Conservation (phyloP, 2,113 vertebrate species). For the Podarcis raffonei region DNA sequence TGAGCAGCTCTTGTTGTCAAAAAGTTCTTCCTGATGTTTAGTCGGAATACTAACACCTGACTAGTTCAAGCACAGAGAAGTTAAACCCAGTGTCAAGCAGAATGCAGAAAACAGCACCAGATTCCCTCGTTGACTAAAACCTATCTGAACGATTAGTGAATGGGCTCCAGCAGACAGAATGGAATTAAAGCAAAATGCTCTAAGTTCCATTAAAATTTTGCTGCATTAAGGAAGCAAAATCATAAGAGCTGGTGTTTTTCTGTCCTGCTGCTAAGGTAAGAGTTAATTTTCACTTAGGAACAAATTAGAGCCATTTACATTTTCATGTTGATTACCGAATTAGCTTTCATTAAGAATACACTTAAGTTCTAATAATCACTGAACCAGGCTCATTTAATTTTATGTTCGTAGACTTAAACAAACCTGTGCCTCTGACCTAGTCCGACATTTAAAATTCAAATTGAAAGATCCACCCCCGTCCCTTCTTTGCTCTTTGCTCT, state of each 20-base stretch:
- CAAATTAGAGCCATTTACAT: slow-evolving; percentile 95
- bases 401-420: slow-evolving; percentile 93
- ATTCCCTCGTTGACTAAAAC: slow-evolving; percentile 20
- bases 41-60: too few relatives aligned
- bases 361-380: slow-evolving; percentile 92
- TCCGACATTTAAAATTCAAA: slow-evolving; percentile 88
- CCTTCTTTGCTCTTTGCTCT: slow-evolving; percentile 65
- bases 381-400: slow-evolving; percentile 95
- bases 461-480: slow-evolving; percentile 62
- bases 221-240: slow-evolving; percentile 44
- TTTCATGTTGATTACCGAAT: slow-evolving; percentile 97
- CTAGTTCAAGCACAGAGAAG: neutral
- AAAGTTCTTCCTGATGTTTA: too few relatives aligned
- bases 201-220: slow-evolving; percentile 47
- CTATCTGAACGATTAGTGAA: slow-evolving; percentile 20
- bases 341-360: slow-evolving; percentile 99
- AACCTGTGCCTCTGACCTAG: slow-evolving; percentile 87
- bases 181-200: slow-evolving; percentile 34
- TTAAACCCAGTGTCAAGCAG: slow-evolving; percentile 13
- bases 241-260: slow-evolving; percentile 61
- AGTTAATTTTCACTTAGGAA: slow-evolving; percentile 94
- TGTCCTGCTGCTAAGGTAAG: slow-evolving; percentile 87
- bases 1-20: too few relatives aligned
- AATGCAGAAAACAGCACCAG: neutral
- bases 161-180: slow-evolving; percentile 6